A percentile compares a stretch with the other conserved stretches of the same genome.
Conservation (phyloP, 2,113 vertebrate genomes). For the Entelurus aequoreus region DNA sequence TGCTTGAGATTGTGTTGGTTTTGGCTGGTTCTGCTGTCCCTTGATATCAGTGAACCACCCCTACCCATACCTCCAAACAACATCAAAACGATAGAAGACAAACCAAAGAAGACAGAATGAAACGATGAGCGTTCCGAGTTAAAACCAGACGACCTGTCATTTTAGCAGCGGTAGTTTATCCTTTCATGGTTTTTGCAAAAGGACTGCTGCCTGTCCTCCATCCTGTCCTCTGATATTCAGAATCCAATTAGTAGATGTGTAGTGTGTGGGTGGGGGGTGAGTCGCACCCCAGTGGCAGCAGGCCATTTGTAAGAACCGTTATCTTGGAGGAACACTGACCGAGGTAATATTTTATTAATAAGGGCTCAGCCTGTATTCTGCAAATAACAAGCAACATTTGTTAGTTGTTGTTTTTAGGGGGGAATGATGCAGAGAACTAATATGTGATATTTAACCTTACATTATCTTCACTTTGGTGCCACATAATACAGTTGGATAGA, state of each 20-base stretch:
- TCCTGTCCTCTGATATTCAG: conserved; percentile 34
- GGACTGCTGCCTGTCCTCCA: conserved; percentile 15
- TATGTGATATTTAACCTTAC: background rate
- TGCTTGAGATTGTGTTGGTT: conserved; percentile 16
- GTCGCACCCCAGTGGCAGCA: conserved; percentile 17
- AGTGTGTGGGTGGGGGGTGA: background rate
- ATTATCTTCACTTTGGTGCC: background rate
- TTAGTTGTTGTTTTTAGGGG: background rate
- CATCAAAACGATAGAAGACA: conserved; percentile 12
- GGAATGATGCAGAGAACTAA: background rate
- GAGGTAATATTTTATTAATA: conserved; percentile 43
- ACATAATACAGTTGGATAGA: too few relatives aligned
- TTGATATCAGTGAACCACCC: conserved; percentile 10
- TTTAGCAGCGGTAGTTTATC: conserved; percentile 12
- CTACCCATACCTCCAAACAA: conserved; percentile 23
- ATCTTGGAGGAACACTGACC: conserved; percentile 21
- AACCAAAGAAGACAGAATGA: background rate
- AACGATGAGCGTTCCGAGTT: background rate
- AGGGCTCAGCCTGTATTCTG: conserved; percentile 1
- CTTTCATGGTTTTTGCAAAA: conserved; percentile 17
- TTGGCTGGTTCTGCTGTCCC: conserved; percentile 18
- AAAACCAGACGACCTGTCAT: conserved; percentile 7
- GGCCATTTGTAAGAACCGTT: conserved; percentile 34
- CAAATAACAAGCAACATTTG: conserved; percentile 1
- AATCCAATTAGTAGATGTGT: conserved; percentile 42